Evolutionary conservation across 2,113 vertebrate species (phyloP), one percentile per base, ranked within the genome.

Genomic region (Paedocypris sp.): DNA sequence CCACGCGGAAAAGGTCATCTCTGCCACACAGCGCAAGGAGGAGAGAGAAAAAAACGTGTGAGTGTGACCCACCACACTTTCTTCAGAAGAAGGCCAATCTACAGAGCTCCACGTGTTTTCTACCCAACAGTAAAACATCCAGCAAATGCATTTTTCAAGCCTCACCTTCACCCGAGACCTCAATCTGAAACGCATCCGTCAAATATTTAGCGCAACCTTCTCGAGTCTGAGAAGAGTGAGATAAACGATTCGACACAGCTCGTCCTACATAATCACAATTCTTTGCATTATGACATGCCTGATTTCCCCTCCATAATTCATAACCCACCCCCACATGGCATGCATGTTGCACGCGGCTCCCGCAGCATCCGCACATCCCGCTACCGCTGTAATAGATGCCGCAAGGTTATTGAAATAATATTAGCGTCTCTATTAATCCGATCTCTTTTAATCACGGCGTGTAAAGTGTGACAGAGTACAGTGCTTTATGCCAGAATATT

Each of bases 1-100:
- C 90, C 68, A 98, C 83, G 0, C 91, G 85, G 77, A 89, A 98
- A 59, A 98, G 79, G 52, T 89, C 88, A 83, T 98, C 93, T 79
- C 94, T 97, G 78, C 5, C 11, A 74, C 22, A 48, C 39, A 67
- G 33, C 35, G 20, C 29, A 4, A 56, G 28, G 4, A 28, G 49
- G 32, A 15, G 35, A 62, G 52, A 45, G 11, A 54, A n/a, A n/a
- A n/a, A 49, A 61, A 11, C 18, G 25, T 53, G 26, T 56, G 36
- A 50, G 29, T 39, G 28, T 60, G 33, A 54, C 31, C 9, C 45
- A 53, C 15, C 11, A 5, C 33, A 38, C n/a, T n/a, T n/a, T n/a
- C n/a, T n/a, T n/a, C n/a, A n/a, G n/a, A n/a, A n/a, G n/a, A n/a
- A n/a, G n/a, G n/a, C n/a, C n/a, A n/a, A n/a, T n/a, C n/a, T n/a